Conservation (phyloP, 2,888 invertebrate genomes). For the Stratiomys singularior region DNA sequence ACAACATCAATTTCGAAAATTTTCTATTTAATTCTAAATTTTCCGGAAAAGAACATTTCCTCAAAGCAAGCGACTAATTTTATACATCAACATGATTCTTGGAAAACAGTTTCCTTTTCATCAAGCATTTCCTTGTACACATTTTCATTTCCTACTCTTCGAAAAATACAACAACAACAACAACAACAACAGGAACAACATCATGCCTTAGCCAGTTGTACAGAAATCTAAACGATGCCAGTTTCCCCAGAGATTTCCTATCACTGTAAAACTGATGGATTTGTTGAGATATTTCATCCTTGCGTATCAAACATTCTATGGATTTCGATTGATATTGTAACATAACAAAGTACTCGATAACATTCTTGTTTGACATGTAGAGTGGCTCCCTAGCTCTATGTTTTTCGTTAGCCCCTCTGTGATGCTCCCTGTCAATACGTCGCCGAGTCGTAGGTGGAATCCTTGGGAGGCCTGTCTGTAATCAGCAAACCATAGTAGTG, state of each 20-base stretch:
- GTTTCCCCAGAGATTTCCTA: neutral
- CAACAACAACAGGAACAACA: neutral
- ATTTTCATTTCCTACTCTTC: no score
- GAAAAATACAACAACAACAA: neutral
- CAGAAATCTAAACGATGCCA: neutral
- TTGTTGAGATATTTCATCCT: slow-evolving; percentile 33
- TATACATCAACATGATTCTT: no score
- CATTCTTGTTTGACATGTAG: neutral
- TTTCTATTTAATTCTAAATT: no score
- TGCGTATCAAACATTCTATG: slow-evolving; percentile 24
- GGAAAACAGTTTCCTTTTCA: no score
- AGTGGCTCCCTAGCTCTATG: neutral
- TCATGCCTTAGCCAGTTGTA: neutral
- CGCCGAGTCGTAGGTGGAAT: neutral
- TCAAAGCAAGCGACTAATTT: no score
- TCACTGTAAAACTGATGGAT: slow-evolving; percentile 37
- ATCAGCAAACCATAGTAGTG: no score
- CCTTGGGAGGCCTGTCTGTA: neutral
- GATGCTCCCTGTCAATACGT: neutral
- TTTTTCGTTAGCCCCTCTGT: no score
- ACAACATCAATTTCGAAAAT: no score
- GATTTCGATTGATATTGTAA: slow-evolving; percentile 32
- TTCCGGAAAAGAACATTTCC: no score
- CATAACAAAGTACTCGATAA: slow-evolving; percentile 28
- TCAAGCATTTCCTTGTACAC: no score